phyloP scores from a whole-genome alignment of 2,888 invertebrate genomes.

The Hipparchia semele region DNA sequence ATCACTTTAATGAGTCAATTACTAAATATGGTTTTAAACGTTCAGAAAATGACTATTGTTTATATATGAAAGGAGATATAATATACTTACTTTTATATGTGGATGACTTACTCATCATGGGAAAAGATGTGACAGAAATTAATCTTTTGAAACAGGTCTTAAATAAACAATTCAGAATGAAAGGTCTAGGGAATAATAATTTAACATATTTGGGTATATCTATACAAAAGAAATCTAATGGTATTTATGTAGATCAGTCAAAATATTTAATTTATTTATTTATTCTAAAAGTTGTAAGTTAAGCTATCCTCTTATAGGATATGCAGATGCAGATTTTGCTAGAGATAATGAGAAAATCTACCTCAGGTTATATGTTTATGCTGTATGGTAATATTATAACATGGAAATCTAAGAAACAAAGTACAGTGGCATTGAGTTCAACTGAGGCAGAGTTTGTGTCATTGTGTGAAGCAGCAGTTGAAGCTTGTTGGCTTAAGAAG shows the following conservation, averaged over 20 bases:
- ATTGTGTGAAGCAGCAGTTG: constrained; percentile 4
- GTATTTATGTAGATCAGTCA: constrained; percentile 31
- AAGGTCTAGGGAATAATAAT: constrained; percentile 31
- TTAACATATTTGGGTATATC: constrained; percentile 16
- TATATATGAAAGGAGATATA: constrained; percentile 13
- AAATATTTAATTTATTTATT: constrained; percentile 30
- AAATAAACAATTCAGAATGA: constrained; percentile 33
- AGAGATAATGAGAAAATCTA: constrained; percentile 31
- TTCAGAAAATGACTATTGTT: constrained; percentile 15
- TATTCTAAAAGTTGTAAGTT: constrained; percentile 30
- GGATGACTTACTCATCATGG: constrained; percentile 37
- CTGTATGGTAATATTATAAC: constrained; percentile 31
- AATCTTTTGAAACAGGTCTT: constrained; percentile 26
- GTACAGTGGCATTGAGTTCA: constrained; percentile 15
- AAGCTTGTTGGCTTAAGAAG: constrained; percentile 13
- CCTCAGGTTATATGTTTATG: constrained; percentile 36
- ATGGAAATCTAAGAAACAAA: constrained; percentile 41
- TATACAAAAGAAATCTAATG: constrained; percentile 19
- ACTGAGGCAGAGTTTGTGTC: constrained; percentile 3
- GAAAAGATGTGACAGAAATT: constrained; percentile 17
- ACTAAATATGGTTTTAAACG: constrained; percentile 6
- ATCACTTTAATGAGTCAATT: constrained; percentile 12
- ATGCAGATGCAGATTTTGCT: constrained; percentile 22
- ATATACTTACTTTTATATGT: constrained; percentile 36
- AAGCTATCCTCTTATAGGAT: constrained; percentile 16